These are phyloP conservation scores for Coenonympha arcania DNA, from an alignment of 2,888 invertebrate genomes.

Conservation along the genomic window DNA sequence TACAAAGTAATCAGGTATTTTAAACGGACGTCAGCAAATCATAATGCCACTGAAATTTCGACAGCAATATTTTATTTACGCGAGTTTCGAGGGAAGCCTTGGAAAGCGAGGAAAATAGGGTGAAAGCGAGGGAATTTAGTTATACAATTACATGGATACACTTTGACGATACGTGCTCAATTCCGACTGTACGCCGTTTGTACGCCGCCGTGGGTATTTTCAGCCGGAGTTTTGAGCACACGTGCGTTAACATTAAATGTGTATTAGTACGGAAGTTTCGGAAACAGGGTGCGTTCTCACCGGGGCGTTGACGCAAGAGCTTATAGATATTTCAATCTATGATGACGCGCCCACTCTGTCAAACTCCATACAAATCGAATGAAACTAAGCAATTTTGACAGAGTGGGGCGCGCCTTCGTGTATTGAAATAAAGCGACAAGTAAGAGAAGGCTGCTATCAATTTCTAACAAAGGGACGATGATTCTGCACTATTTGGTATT, in stretches of 20 bases:
- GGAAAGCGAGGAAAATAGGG: slow-evolving; percentile 5
- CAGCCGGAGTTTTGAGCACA: neutral
- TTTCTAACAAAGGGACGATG: too few species aligned
- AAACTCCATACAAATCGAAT: too few species aligned
- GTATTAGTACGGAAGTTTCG: neutral
- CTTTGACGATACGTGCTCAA: slow-evolving; percentile 1
- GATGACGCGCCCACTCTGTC: too few species aligned
- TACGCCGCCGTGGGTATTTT: neutral
- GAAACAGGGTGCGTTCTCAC: too few species aligned
- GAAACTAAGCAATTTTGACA: too few species aligned
- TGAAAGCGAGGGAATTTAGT: slow-evolving; percentile 2
- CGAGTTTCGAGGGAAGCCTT: neutral
- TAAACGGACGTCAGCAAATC: neutral
- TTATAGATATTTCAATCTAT: too few species aligned
- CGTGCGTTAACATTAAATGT: neutral
- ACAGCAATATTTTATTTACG: slow-evolving; percentile 3
- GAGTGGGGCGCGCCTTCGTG: too few species aligned
- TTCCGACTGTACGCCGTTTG: neutral
- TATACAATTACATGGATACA: slow-evolving; percentile 7
- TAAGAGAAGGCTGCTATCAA: too few species aligned
- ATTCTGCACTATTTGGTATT: too few species aligned
- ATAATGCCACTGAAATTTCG: slow-evolving; percentile 2
- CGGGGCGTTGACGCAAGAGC: too few species aligned
- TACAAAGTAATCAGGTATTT: too few species aligned
- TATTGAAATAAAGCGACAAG: too few species aligned